These are phyloP conservation scores for Sporophila hypoxantha DNA, from an alignment of 2,113 vertebrate species.

Conservation along the genomic window DNA sequence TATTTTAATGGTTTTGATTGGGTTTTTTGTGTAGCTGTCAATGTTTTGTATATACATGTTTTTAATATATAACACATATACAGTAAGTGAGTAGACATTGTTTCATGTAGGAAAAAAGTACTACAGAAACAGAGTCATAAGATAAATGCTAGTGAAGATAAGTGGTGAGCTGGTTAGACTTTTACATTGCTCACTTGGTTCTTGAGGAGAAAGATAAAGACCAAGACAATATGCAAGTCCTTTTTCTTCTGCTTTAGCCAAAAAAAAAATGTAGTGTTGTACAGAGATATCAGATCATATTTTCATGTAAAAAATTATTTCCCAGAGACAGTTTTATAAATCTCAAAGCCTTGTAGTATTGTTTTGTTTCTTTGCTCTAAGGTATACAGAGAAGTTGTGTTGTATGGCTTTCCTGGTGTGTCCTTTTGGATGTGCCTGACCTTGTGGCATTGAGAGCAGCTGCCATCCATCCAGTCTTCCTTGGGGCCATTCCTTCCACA, in stretches of 20 bases:
- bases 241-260: not conserved
- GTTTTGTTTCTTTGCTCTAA: not conserved
- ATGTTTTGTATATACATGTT: not conserved
- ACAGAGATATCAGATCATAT: not conserved
- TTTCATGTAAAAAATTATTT: not conserved
- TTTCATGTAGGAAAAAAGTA: not conserved
- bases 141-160: not conserved
- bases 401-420: not conserved
- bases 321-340: not conserved
- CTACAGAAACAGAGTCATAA: not conserved
- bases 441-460: not conserved
- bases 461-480: rapidly evolving
- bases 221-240: not conserved
- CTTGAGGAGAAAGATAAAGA: not conserved
- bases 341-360: not conserved
- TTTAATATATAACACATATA: not conserved
- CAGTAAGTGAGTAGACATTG: not conserved
- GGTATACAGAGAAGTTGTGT: not conserved
- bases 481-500: not conserved
- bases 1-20: not conserved
- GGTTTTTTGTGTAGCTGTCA: not conserved
- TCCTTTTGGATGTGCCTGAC: not conserved
- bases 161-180: not conserved
- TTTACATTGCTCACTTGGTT: not conserved
- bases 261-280: not conserved